These are phyloP conservation scores for Danio albolineatus DNA, from an alignment of 2,797 vertebrate species.

Conservation along the genomic window DNA sequence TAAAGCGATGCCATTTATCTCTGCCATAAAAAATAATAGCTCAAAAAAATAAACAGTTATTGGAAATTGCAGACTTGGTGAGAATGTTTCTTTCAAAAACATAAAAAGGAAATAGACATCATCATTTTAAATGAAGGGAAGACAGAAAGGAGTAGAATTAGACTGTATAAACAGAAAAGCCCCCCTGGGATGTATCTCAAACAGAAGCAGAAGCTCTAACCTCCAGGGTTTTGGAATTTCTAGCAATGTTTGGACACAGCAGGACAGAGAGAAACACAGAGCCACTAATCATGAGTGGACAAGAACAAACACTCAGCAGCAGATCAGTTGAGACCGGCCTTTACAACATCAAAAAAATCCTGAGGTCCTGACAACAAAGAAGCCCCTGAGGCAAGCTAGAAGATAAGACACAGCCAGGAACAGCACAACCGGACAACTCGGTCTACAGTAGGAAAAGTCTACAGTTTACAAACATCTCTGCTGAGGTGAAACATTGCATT, in stretches of 20 bases:
- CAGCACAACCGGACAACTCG: neutral
- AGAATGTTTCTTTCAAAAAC: neutral
- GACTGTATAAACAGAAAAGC: neutral
- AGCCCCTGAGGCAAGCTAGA: neutral
- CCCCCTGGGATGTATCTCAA: neutral
- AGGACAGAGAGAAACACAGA: neutral
- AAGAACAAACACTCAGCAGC: conserved; percentile 18
- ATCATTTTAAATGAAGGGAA: neutral
- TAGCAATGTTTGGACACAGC: conserved; percentile 2
- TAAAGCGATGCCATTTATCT: neutral
- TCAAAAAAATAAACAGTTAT: too few species aligned
- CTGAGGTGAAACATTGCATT: too few species aligned
- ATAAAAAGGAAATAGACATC: neutral
- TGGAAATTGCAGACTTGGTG: neutral
- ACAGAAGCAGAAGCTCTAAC: neutral
- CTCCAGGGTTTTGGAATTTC: neutral
- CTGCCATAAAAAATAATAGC: too few species aligned
- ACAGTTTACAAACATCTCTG: neutral
- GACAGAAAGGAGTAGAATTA: neutral
- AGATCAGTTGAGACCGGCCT: conserved; percentile 1
- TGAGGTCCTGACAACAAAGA: conserved; percentile 7
- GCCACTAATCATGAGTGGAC: conserved; percentile 15
- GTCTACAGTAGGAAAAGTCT: too few species aligned
- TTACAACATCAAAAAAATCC: conserved; percentile 27
- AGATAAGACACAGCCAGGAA: neutral